A percentile compares a stretch with the other conserved stretches of the same genome.
Conservation (phyloP, 2,113 vertebrate genomes). For the Empidonax alnorum region DNA sequence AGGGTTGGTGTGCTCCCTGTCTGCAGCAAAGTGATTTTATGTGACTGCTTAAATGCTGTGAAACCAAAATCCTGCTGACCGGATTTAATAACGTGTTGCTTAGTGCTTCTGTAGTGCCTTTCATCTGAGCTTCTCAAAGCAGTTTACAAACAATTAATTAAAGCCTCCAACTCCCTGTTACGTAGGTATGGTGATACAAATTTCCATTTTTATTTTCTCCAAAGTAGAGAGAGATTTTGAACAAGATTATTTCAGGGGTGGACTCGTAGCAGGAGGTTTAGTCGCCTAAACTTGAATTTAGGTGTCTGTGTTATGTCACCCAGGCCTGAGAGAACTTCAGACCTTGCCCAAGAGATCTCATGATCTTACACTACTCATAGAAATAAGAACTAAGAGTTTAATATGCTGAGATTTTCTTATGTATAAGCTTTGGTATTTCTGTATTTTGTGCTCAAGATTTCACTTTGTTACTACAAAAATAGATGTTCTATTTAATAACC, state of each 20-base stretch:
- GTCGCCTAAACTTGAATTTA: not conserved
- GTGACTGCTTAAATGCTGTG: not conserved
- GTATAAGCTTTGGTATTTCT: not conserved
- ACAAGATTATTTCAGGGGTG: not conserved
- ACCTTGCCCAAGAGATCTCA: not conserved
- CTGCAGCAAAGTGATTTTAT: not conserved
- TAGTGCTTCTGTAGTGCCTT: not conserved
- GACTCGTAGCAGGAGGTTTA: not conserved
- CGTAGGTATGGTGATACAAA: not conserved
- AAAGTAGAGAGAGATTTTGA: not conserved
- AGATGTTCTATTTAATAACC: not conserved
- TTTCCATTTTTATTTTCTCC: not conserved
- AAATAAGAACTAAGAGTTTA: not conserved
- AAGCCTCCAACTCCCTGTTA: not conserved
- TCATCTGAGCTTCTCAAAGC: conserved; percentile 4
- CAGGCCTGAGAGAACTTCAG: not conserved
- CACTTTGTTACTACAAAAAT: not conserved
- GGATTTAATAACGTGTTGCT: not conserved
- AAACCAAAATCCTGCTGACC: not conserved
- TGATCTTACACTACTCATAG: not conserved
- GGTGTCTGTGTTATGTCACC: not conserved
- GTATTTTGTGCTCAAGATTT: not conserved
- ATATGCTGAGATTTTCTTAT: not conserved
- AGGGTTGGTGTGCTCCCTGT: not conserved
- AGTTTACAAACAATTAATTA: conserved; percentile 54